Evolutionary conservation across 2,888 invertebrate species (phyloP), one percentile per base, ranked within the genome.

Genomic region (Agrypnus murinus): DNA sequence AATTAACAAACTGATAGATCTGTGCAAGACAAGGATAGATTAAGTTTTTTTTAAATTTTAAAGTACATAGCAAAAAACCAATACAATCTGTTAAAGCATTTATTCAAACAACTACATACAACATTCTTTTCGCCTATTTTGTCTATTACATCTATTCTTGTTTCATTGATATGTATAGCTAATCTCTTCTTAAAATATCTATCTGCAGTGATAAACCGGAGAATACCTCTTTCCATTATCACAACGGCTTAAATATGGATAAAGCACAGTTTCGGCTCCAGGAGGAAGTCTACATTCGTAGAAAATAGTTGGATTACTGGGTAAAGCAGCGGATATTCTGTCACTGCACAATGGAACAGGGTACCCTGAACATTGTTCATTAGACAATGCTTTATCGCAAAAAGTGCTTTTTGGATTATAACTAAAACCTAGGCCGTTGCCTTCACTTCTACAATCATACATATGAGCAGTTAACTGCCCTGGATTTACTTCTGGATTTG

Each of bases 221-320:
- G n/a, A n/a, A n/a, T n/a, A n/a, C n/a, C n/a, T n/a, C 12, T 25
- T 48, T 2, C 48, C 48, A 12, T 48, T 48, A n/a, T 17, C 2
- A 25, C 48, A 48, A 19, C 6, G 7, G 1, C 9, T 19, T 2
- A 48, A 8, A 3, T 6, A 4, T 5, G 48, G 48, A 25, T 48
- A 48, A 9, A 48, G 10, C 8, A 19, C 17, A 14, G 4, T 43
- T 5, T 9, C 10, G 10, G 10, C 10, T 9, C 14, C 43, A 12
- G 4, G 1, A 8, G 1, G 2, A 10, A 8, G 9, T 15, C 15
- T n/a, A 9, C 48, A 48, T 7, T 19, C 10, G 12, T 17, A 19
- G 25, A 19, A 48, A 17, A 48, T 48, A 12, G 36, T 12, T 59
- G 50, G 36, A 65, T 43, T 12, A 46, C 53, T 7, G 72, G 72